Evolutionary conservation across 2,113 vertebrate genomes (phyloP).

Genomic region (Cricetomys ansorgei): DNA sequence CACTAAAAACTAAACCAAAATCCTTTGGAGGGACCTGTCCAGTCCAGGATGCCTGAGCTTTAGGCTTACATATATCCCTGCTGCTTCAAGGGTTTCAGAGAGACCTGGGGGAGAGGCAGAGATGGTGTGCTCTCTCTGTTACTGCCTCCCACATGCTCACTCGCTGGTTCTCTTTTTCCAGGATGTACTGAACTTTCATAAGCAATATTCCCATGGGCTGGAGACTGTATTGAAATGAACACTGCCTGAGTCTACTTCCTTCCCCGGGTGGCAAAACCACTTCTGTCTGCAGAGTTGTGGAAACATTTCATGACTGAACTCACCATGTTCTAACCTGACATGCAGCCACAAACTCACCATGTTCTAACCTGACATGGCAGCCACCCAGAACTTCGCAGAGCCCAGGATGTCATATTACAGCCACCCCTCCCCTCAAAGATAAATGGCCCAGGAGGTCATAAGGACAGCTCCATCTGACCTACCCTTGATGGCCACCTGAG

Average conservation of each 20-base stretch:
- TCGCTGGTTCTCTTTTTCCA: not conserved
- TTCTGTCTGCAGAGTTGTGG: not conserved
- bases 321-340: too few relatives aligned
- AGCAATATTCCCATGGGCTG: not conserved
- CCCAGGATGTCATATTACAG: not conserved
- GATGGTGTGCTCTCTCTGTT: not conserved
- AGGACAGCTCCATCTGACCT: not conserved
- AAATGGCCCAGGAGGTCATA: not conserved
- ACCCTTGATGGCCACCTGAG: not conserved
- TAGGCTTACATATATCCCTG: not conserved
- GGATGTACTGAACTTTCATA: not conserved
- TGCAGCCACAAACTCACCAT: too few relatives aligned
- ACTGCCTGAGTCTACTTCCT: not conserved
- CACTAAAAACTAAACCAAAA: not conserved
- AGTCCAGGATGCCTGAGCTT: not conserved
- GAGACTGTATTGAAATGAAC: not conserved
- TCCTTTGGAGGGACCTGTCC: not conserved
- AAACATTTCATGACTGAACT: not conserved
- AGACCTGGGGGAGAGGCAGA: rapidly evolving
- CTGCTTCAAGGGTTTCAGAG: not conserved
- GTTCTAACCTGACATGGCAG: not conserved
- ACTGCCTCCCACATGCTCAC: not conserved
- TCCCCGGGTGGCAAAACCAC: not conserved
- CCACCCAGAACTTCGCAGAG: not conserved
- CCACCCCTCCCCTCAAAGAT: not conserved